Conservation (phyloP, 2,797 vertebrate genomes). For the Myotis vivesi region DNA sequence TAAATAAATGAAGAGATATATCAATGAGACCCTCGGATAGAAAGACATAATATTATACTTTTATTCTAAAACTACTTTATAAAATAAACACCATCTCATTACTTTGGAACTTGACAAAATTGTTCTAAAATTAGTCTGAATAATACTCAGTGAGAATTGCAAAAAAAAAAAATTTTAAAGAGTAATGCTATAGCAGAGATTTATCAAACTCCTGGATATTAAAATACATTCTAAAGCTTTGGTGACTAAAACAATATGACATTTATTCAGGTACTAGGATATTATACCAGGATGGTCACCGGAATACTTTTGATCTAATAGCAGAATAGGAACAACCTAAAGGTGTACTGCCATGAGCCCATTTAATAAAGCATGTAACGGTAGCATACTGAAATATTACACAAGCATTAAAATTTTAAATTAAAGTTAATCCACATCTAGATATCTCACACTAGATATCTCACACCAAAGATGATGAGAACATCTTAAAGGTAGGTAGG, state of each 20-base stretch:
- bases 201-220: neutral
- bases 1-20: neutral
- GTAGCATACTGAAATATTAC: neutral
- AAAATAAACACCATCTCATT: slow-evolving; percentile 38
- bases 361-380: neutral
- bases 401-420: neutral
- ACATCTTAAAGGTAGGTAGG: neutral
- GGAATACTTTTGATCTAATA: neutral
- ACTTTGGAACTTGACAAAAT: neutral
- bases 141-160: neutral
- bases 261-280: neutral
- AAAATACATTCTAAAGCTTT: neutral
- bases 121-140: slow-evolving; percentile 28
- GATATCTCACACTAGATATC: neutral
- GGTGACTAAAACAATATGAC: neutral
- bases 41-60: neutral
- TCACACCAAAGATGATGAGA: neutral
- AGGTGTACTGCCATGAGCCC: neutral
- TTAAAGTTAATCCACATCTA: neutral
- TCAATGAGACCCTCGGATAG: neutral
- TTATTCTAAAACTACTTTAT: slow-evolving; percentile 20
- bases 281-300: neutral
- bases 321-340: neutral
- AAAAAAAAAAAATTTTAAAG: neutral
- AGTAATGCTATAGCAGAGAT: neutral